A percentile compares a stretch with the other conserved stretches of the same genome.
These are phyloP conservation scores for Aurelia aurita DNA, from an alignment of 30 jellyfish, hydroid and myxozoan genomes.

Conservation along the genomic window DNA sequence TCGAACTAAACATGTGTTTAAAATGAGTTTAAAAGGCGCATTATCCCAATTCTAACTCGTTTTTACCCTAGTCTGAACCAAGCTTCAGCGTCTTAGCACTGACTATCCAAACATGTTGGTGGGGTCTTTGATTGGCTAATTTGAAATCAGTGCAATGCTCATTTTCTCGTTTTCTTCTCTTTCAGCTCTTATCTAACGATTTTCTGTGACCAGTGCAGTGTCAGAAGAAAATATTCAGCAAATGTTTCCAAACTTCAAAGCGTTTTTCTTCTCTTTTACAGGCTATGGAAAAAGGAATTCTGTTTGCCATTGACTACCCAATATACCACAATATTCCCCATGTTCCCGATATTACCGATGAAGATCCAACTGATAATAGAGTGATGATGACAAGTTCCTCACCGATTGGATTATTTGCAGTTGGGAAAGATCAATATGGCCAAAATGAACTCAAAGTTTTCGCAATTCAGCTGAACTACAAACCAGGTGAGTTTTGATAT, in stretches of 20 bases:
- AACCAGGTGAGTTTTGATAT: slow-evolving; percentile 49
- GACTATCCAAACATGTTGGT: too few relatives aligned
- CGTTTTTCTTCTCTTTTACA: neutral
- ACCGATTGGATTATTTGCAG: slow-evolving; percentile 80
- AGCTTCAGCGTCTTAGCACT: too few relatives aligned
- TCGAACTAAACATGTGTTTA: too few relatives aligned
- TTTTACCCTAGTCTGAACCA: too few relatives aligned
- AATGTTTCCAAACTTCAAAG: neutral
- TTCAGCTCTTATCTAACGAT: neutral
- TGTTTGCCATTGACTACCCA: slow-evolving; percentile 81
- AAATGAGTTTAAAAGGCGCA: too few relatives aligned
- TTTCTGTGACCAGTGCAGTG: too few relatives aligned
- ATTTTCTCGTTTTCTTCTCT: neutral
- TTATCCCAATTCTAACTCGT: too few relatives aligned
- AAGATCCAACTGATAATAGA: slow-evolving; percentile 62
- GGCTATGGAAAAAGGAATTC: slow-evolving; percentile 72
- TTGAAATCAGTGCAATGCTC: too few relatives aligned
- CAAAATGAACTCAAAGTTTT: slow-evolving; percentile 75
- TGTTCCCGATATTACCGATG: slow-evolving; percentile 76
- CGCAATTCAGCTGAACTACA: slow-evolving; percentile 89
- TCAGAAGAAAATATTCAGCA: neutral
- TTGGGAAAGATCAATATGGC: slow-evolving; percentile 62
- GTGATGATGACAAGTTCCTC: slow-evolving; percentile 49
- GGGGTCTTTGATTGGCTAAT: too few relatives aligned
- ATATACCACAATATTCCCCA: slow-evolving; percentile 69